phyloP scores from a whole-genome alignment of 2,113 vertebrate genomes.

The Microcebus murinus region DNA sequence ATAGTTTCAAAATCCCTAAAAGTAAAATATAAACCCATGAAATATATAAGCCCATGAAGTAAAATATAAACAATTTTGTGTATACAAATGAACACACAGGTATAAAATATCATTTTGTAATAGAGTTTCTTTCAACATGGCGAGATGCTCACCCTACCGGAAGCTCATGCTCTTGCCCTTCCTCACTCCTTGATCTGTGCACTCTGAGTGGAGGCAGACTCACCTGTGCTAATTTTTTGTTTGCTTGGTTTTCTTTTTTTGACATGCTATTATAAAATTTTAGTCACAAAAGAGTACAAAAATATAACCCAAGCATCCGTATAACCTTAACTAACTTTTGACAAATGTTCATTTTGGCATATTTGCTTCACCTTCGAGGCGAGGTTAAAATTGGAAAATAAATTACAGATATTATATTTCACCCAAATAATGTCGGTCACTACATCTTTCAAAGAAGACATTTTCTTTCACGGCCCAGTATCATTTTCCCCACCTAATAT shows the following conservation, averaged over 20 bases:
- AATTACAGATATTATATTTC: not conserved
- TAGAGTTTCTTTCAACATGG: not conserved
- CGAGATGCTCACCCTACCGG: fast-evolving
- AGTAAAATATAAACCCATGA: too few species aligned
- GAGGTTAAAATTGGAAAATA: not conserved
- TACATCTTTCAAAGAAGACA: not conserved
- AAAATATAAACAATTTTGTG: not conserved
- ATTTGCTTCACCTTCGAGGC: not conserved
- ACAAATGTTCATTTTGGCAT: not conserved
- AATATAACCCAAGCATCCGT: not conserved
- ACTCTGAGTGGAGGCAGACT: not conserved
- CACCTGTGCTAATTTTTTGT: not conserved
- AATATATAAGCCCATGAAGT: not conserved
- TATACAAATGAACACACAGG: not conserved
- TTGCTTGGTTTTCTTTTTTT: not conserved
- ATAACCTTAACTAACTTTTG: not conserved
- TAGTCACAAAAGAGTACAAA: not conserved
- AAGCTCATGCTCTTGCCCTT: not conserved
- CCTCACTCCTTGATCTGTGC: not conserved
- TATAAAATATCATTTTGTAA: not conserved
- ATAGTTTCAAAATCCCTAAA: not conserved
- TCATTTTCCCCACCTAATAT: not conserved
- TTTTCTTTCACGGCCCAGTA: not conserved
- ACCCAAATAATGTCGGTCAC: not conserved
- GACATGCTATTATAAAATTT: not conserved